These are phyloP conservation scores for Phenganax subtilis DNA, from an alignment of 92 coral and sea anemone species.

Conservation along the genomic window DNA sequence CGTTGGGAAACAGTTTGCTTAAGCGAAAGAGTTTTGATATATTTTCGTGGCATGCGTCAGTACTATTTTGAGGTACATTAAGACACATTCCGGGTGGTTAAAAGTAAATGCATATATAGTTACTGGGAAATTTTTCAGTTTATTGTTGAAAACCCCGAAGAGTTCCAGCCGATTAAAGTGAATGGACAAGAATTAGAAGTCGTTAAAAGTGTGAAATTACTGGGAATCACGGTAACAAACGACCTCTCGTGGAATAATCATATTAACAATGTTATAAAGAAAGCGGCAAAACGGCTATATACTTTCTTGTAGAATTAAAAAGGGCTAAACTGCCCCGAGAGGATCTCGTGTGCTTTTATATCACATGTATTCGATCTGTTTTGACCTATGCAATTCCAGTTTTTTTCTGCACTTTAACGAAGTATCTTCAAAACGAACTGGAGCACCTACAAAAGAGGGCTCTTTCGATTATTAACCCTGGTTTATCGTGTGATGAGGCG, in stretches of 20 bases:
- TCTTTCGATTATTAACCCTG: background rate
- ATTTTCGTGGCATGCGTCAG: no score
- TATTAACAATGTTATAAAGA: conserved; percentile 28
- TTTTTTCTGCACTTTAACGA: conserved; percentile 10
- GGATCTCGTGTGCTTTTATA: conserved; percentile 22
- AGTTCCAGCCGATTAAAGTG: background rate
- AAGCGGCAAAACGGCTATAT: conserved; percentile 39
- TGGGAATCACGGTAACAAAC: conserved; percentile 7
- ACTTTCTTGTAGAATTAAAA: background rate
- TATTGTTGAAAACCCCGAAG: background rate
- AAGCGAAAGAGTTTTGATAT: no score
- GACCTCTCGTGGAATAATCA: conserved; percentile 15
- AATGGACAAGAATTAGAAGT: conserved; percentile 28
- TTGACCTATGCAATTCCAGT: conserved; percentile 19
- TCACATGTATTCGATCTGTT: conserved; percentile 15
- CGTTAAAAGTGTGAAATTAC: conserved; percentile 14
- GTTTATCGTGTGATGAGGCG: background rate
- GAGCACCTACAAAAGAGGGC: conserved; percentile 26
- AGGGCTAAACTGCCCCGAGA: conserved; percentile 1
- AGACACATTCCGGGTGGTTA: no score
- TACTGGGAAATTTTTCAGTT: no score
- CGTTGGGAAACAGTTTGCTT: no score
- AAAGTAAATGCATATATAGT: no score
- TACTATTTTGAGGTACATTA: no score
- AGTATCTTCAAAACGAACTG: conserved; percentile 21